Conservation (phyloP, 2,797 vertebrate species). For the Alca torda region DNA sequence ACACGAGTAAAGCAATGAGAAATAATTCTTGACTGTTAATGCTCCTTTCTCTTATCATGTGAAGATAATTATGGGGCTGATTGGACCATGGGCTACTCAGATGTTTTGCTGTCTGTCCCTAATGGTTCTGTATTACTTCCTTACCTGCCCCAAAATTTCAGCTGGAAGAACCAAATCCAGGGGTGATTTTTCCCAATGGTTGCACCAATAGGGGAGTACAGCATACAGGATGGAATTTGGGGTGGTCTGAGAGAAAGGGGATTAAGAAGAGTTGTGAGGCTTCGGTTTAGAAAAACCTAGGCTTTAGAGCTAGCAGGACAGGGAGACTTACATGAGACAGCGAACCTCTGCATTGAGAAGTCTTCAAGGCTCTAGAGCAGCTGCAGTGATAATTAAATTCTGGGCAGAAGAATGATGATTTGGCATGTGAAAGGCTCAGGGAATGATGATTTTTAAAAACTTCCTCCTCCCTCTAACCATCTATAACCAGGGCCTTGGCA, state of each 20-base stretch:
- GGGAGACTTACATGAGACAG: background rate
- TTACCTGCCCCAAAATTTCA: background rate
- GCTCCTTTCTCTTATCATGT: background rate
- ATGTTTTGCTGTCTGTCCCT: background rate
- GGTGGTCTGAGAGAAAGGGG: background rate
- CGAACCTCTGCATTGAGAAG: background rate
- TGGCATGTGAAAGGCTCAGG: background rate
- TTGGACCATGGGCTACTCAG: background rate
- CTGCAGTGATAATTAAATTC: background rate
- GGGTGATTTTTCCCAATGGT: background rate
- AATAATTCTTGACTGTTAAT: background rate
- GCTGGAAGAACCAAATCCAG: background rate
- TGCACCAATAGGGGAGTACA: background rate
- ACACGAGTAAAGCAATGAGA: background rate
- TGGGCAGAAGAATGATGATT: background rate
- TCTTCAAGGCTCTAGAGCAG: background rate
- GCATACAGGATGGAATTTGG: background rate
- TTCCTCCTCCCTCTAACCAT: background rate
- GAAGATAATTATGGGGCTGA: background rate
- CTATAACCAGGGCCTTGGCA: background rate
- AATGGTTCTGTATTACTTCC: background rate
- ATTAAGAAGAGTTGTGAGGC: background rate
- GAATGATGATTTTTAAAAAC: background rate
- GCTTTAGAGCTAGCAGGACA: background rate
- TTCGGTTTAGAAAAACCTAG: background rate